Evolutionary conservation across 2,113 vertebrate genomes (phyloP).

Genomic region (Hoplias malabaricus): DNA sequence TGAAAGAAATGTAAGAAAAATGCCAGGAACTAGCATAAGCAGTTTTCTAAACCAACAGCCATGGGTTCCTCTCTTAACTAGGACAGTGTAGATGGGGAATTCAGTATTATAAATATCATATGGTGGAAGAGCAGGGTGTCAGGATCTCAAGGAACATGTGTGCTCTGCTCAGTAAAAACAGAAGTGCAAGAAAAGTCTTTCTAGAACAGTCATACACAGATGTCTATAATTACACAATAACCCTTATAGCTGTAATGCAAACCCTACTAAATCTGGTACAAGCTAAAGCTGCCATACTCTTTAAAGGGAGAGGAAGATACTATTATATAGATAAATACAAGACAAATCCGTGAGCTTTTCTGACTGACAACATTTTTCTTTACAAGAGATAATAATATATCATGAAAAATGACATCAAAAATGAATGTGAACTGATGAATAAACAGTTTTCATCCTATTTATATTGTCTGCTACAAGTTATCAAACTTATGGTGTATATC

Average conservation of each 20-base stretch:
- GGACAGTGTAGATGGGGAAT: conserved; percentile 7
- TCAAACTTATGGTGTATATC: no score
- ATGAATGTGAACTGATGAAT: no score
- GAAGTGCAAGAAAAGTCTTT: background rate
- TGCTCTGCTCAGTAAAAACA: background rate
- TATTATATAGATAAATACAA: no score
- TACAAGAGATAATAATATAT: no score
- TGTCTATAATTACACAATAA: background rate
- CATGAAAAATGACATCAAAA: no score
- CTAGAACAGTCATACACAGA: background rate
- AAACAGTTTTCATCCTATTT: no score
- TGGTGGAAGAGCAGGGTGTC: background rate
- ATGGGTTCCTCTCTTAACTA: background rate
- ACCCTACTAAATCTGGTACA: background rate
- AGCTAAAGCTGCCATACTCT: no score
- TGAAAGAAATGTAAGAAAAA: conserved; percentile 41
- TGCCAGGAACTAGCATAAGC: background rate
- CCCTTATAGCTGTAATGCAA: background rate
- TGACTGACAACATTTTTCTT: no score
- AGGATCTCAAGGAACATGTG: conserved; percentile 7
- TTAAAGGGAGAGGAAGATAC: no score
- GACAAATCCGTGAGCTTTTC: no score
- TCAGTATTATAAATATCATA: conserved; percentile 26
- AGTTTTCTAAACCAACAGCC: conserved; percentile 12
- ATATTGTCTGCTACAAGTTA: no score